Percentiles rank a stretch among this genome's conserved stretches.
phyloP scores from a whole-genome alignment of 1,140 invertebrate species.

The Zaprionus lachaisei region DNA sequence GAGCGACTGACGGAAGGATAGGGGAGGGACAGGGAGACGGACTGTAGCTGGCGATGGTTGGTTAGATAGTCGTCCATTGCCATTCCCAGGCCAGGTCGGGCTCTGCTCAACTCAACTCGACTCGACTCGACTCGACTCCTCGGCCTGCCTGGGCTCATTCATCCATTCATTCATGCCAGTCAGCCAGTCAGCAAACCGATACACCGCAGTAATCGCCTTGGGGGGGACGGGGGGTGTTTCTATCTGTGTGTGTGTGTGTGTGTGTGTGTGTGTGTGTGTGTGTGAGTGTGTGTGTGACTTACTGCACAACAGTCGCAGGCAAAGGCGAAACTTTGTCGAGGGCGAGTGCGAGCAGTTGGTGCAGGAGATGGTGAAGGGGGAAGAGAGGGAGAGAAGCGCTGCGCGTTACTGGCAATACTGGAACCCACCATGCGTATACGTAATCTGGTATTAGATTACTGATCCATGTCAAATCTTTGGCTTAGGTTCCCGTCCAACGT shows the following conservation, averaged over 20 bases:
- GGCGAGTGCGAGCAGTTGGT: not conserved
- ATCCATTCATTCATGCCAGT: constrained; percentile 79
- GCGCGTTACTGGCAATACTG: constrained; percentile 38
- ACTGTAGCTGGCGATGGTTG: constrained; percentile 24
- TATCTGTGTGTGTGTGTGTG: constrained; percentile 18
- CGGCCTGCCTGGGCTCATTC: constrained; percentile 69
- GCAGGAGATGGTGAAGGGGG: not conserved
- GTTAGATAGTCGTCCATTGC: constrained; percentile 44
- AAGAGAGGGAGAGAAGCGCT: not conserved
- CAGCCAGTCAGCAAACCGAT: constrained; percentile 49
- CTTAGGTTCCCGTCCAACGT: constrained; percentile 63
- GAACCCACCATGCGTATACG: constrained; percentile 81
- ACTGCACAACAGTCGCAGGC: constrained; percentile 33
- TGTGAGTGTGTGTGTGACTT: constrained; percentile 48
- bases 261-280: not conserved
- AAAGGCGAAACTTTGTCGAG: constrained; percentile 20
- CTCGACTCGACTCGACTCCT: constrained; percentile 21
- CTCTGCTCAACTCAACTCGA: constrained; percentile 19
- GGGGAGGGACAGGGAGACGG: constrained; percentile 3
- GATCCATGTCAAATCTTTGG: constrained; percentile 85
- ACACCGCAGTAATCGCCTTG: constrained; percentile 38
- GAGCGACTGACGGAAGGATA: constrained; percentile 3
- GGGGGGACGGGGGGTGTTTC: not conserved
- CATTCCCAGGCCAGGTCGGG: constrained; percentile 36
- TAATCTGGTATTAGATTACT: constrained; percentile 85